phyloP scores from a whole-genome alignment of 2,113 vertebrate genomes.

The Dolichallabes microphthalmus region DNA sequence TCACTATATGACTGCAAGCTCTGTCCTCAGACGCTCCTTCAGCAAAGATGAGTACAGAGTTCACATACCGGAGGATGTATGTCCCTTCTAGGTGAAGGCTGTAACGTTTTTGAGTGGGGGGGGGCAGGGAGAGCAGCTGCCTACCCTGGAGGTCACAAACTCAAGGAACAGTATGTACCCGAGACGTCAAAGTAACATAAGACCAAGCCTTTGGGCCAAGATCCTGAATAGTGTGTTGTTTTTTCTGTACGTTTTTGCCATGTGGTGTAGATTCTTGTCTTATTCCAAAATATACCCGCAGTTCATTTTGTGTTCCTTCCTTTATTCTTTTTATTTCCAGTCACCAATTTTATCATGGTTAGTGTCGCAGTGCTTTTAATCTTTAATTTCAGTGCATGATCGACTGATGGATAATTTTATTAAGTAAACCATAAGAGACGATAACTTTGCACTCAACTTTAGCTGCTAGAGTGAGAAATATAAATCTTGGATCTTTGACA shows the following conservation, averaged over 20 bases:
- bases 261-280: background rate
- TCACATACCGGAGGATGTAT: conserved; percentile 3
- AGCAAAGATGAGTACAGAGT: conserved; percentile 16
- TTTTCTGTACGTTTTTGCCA: background rate
- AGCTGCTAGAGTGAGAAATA: background rate
- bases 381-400: background rate
- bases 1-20: background rate
- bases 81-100: background rate
- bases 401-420: background rate
- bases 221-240: background rate
- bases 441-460: background rate
- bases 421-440: background rate
- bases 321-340: background rate
- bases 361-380: background rate
- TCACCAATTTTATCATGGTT: background rate
- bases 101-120: background rate
- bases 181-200: background rate
- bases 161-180: conserved; percentile 43
- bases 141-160: conserved; percentile 24
- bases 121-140: background rate
- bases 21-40: background rate
- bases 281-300: background rate
- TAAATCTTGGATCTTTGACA: background rate
- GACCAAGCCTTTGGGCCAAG: background rate
- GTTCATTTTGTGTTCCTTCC: background rate